Conservation (phyloP, 2,888 invertebrate genomes). For the Urechis unicinctus region DNA sequence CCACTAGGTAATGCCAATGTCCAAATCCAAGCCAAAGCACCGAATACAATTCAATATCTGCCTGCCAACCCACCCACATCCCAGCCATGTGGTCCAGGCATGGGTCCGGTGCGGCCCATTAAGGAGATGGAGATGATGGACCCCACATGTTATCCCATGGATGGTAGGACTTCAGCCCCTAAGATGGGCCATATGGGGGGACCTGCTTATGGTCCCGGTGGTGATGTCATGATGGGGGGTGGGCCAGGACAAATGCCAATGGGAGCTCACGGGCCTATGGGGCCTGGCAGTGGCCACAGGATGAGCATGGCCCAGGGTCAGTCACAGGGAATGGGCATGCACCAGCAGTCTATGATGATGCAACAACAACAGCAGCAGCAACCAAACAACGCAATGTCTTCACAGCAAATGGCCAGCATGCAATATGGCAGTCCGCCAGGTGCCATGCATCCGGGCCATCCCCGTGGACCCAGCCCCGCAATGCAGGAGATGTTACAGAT, state of each 20-base stretch:
- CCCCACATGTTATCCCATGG: slow-evolving; percentile 2
- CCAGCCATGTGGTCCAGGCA: background rate
- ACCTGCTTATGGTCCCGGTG: background rate
- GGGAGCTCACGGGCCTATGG: slow-evolving; percentile 1
- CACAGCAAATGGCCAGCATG: no score
- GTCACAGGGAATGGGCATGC: background rate
- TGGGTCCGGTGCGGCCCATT: background rate
- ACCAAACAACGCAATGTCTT: slow-evolving; percentile 7
- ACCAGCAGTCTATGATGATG: background rate
- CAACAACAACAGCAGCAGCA: slow-evolving; percentile 1
- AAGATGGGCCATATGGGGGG: background rate
- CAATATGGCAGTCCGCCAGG: slow-evolving; percentile 11
- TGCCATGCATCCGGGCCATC: slow-evolving; percentile 17
- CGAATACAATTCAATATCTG: slow-evolving; percentile 96
- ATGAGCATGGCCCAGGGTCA: background rate
- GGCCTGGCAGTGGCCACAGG: slow-evolving; percentile 1
- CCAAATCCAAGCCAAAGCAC: slow-evolving; percentile 91
- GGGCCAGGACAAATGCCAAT: slow-evolving; percentile 3
- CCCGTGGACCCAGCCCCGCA: slow-evolving; percentile 16
- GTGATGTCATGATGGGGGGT: slow-evolving; percentile 2
- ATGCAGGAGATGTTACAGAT: slow-evolving; percentile 7
- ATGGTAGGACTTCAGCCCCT: background rate
- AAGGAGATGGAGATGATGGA: slow-evolving; percentile 4
- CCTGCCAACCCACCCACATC: slow-evolving; percentile 44
- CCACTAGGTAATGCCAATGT: slow-evolving; percentile 67